Evolutionary conservation across 2,888 invertebrate species (phyloP), one percentile per base, ranked within the genome.

Genomic region (Cephus spinipes): DNA sequence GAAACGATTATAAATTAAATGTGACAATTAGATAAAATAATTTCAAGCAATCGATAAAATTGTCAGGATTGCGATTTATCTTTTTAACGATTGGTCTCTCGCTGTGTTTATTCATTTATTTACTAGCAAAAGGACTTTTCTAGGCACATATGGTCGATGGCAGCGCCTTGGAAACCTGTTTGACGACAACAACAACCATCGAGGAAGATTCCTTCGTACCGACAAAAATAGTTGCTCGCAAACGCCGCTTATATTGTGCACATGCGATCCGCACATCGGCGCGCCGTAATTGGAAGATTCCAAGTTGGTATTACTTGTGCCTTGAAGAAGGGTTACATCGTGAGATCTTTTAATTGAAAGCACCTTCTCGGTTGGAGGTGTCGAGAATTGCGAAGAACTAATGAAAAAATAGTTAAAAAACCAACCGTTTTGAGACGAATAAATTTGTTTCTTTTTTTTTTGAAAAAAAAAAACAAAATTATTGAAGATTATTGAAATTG

Each of bases 171-270:
- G 80, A 83, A 89, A 90, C 89, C 89, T 86, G 89, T 89, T 90
- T 89, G 86, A 89, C 88, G 85, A 87, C 88, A 84, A 84, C 83
- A 80, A 79, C 79, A 85, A 82, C 81, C 81, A 83, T 81, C 78
- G 75, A 76, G 73, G 73, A 76, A 74, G 80, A 81, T 73, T 31
- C 32, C 75, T 55, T 71, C 71, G 71, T 71, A 31, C 71, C 31
- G 31, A 31, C 71, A 71, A 33, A 71, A 33, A 71, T 33, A 71
- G 31, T 71, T 33, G 31, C 71, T 31, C 31, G 32, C 71, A 71
- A 55, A 32, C 71, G 71, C 31, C 31, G 15, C 55, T 12, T 71
- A 3, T 31, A 30, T 71, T 71, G 31, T 71, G 30, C 12, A 31
- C 71, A 33, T 15, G 31, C 15, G 31, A 32, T 33, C 12, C 71